A percentile compares a stretch with the other conserved stretches of the same genome.
Conservation (phyloP, 2,888 invertebrate genomes). For the Hydraecia micacea region DNA sequence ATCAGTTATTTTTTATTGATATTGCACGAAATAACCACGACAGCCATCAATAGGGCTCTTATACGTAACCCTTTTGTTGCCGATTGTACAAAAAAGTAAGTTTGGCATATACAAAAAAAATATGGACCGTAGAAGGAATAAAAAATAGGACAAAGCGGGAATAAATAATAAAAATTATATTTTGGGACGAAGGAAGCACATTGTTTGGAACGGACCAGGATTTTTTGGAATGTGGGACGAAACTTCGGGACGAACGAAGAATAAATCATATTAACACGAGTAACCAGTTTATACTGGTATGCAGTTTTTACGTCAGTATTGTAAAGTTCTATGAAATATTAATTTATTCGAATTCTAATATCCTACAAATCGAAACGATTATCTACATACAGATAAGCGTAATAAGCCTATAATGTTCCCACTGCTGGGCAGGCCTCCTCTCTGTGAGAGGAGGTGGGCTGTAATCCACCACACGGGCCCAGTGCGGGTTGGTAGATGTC, state of each 20-base stretch:
- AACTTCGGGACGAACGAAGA: too few relatives aligned
- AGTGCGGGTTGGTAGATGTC: neutral
- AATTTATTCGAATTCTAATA: neutral
- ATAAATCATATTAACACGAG: too few relatives aligned
- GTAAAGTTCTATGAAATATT: neutral
- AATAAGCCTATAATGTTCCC: too few relatives aligned
- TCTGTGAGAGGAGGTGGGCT: neutral
- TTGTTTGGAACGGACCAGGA: too few relatives aligned
- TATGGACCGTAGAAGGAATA: too few relatives aligned
- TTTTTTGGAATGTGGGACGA: too few relatives aligned
- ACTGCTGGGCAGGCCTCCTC: neutral
- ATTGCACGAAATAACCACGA: neutral
- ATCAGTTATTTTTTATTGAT: neutral
- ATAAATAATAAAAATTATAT: too few relatives aligned
- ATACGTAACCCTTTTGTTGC: too few relatives aligned
- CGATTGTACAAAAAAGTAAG: too few relatives aligned
- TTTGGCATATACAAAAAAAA: too few relatives aligned
- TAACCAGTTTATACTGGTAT: neutral
- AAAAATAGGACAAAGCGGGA: too few relatives aligned
- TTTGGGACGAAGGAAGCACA: too few relatives aligned
- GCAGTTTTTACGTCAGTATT: neutral
- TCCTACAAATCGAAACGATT: neutral
- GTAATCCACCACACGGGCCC: neutral
- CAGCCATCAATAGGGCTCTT: neutral
- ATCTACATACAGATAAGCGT: neutral